A percentile compares a stretch with the other conserved stretches of the same genome.
Conservation (phyloP, 2,888 invertebrate genomes). For the Aleiodes leptofemur region DNA sequence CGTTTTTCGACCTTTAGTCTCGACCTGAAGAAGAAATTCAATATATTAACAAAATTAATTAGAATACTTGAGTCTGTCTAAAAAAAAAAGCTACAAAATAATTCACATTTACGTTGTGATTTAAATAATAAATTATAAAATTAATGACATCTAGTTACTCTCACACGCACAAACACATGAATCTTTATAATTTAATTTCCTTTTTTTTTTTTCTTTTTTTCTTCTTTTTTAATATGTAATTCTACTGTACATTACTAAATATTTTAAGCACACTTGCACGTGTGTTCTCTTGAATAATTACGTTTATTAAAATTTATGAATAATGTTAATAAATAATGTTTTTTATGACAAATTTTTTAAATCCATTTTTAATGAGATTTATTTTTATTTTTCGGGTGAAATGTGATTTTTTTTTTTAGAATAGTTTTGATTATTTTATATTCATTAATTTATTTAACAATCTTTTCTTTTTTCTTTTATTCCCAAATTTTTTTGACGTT, state of each 20-base stretch:
- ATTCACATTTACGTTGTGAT: not conserved
- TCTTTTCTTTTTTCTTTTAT: not conserved
- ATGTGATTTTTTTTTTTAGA: not conserved
- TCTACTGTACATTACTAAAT: slow-evolving; percentile 30
- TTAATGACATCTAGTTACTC: slow-evolving; percentile 24
- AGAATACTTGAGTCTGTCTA: no score
- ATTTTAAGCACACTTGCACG: slow-evolving; percentile 6
- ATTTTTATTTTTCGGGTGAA: no score
- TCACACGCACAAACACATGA: slow-evolving; percentile 20
- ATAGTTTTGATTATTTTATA: not conserved
- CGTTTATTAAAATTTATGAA: not conserved
- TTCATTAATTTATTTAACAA: not conserved
- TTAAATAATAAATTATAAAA: slow-evolving; percentile 6
- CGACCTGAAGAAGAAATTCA: no score
- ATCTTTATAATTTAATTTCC: not conserved
- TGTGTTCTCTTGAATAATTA: slow-evolving; percentile 3
- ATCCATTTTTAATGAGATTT: no score
- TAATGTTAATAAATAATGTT: not conserved
- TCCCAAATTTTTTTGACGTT: no score
- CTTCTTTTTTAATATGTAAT: not conserved
- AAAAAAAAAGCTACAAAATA: not conserved
- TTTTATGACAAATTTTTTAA: no score
- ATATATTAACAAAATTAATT: no score
- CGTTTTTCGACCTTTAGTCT: no score
- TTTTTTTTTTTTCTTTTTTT: not conserved